Conservation (phyloP, 2,888 invertebrate genomes). For the Odontothrips loti region DNA sequence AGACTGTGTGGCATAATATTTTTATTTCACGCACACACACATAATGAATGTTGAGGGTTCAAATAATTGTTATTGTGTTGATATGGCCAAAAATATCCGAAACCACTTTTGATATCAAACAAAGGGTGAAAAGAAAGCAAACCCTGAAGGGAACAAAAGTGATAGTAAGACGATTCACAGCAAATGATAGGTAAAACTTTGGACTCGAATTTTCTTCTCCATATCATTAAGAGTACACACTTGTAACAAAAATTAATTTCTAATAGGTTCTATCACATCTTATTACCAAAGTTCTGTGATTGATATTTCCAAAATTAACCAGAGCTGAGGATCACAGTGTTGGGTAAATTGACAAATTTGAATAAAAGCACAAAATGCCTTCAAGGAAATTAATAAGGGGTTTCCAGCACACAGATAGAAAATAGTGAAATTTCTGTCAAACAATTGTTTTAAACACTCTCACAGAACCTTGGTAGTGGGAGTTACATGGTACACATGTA, state of each 20-base stretch:
- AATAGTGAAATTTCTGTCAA: neutral
- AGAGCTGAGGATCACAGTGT: neutral
- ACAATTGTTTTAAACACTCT: neutral
- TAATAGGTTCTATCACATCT: conserved; percentile 6
- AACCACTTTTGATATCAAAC: neutral
- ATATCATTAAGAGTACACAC: neutral
- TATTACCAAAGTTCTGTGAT: conserved; percentile 4
- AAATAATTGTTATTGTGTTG: neutral
- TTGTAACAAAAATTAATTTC: neutral
- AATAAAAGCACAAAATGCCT: neutral
- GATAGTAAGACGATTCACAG: neutral
- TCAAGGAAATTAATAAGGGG: neutral
- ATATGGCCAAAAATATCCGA: neutral
- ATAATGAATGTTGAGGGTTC: neutral
- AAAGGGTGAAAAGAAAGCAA: too few relatives aligned
- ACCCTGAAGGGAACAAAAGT: too few relatives aligned
- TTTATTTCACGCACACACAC: neutral
- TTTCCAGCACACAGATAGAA: neutral
- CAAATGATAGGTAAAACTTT: neutral
- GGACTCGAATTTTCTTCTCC: neutral
- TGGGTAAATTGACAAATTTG: neutral
- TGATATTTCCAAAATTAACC: neutral
- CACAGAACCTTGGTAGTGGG: conserved; percentile 8
- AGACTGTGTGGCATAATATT: neutral
- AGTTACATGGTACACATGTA: neutral